Evolutionary conservation across 1,140 invertebrate species (phyloP).

Genomic region (Notospermus geniculatus): DNA sequence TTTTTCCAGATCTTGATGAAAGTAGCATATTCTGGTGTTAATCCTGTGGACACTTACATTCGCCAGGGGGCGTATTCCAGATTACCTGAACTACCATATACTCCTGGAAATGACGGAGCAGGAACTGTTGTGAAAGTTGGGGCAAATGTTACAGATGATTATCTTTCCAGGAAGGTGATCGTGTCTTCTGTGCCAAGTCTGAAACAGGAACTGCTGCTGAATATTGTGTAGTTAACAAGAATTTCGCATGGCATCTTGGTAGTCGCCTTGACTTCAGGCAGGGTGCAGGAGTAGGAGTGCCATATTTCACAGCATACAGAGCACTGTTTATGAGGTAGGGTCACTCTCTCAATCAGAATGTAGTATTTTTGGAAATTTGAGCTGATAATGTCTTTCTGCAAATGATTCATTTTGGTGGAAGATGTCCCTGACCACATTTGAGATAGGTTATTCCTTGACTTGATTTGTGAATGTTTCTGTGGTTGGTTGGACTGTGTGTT

Average conservation of each 20-base stretch:
- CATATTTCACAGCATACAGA: constrained; percentile 64
- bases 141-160: constrained; percentile 46
- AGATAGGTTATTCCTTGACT: no score
- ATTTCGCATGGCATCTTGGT: constrained; percentile 40
- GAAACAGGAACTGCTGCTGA: constrained; percentile 60
- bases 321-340: constrained; percentile 58
- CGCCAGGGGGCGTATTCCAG: constrained; percentile 56
- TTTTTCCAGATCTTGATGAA: constrained; percentile 57
- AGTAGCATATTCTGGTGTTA: constrained; percentile 60
- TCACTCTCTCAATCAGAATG: no score
- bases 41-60: constrained; percentile 66
- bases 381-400: no score
- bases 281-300: constrained; percentile 62
- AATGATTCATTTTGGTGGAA: no score
- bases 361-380: no score
- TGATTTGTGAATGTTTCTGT: no score
- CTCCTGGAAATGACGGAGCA: constrained; percentile 61
- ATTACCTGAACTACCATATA: constrained; percentile 58
- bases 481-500: no score
- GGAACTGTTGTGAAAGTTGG: constrained; percentile 60
- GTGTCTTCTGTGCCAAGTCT: constrained; percentile 55
- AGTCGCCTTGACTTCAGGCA: constrained; percentile 58
- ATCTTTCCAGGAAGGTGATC: constrained; percentile 57
- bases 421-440: no score
- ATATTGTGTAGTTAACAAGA: constrained; percentile 50